phyloP scores from a whole-genome alignment of 2,797 vertebrate genomes.

The Paratrypauchen microcephalus region DNA sequence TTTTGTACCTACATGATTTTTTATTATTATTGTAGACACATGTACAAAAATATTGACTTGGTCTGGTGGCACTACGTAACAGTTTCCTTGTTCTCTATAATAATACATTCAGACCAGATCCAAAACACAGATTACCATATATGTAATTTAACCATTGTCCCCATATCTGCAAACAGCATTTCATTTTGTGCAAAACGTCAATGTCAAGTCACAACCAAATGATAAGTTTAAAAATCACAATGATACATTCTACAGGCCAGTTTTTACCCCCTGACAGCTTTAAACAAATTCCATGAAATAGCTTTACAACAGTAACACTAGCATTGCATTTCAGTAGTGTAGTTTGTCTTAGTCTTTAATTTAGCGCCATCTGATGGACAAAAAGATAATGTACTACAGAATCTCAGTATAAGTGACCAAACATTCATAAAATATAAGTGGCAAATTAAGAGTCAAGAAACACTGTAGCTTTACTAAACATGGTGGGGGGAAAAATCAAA shows the following conservation, averaged over 20 bases:
- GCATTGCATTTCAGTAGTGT: not conserved
- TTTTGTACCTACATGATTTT: not conserved
- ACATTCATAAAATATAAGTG: not conserved
- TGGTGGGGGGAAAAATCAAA: not conserved
- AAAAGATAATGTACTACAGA: not conserved
- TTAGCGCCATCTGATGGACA: constrained; percentile 4
- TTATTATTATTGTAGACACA: not conserved
- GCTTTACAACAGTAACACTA: too few relatives aligned
- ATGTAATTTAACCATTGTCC: not conserved
- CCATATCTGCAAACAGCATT: constrained; percentile 12
- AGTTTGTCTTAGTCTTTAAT: not conserved
- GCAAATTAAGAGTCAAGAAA: not conserved
- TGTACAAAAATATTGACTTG: constrained; percentile 1
- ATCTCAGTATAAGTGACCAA: not conserved
- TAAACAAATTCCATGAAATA: too few relatives aligned
- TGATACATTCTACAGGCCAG: not conserved
- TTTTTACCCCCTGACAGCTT: not conserved
- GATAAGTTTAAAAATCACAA: not conserved
- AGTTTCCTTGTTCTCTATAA: not conserved
- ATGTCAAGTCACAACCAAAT: not conserved
- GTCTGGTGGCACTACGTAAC: not conserved
- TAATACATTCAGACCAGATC: not conserved
- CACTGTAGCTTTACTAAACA: not conserved
- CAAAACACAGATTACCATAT: not conserved
- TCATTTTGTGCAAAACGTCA: constrained; percentile 42